Conservation (phyloP, 2,113 vertebrate species). For the Pedionomus torquatus region DNA sequence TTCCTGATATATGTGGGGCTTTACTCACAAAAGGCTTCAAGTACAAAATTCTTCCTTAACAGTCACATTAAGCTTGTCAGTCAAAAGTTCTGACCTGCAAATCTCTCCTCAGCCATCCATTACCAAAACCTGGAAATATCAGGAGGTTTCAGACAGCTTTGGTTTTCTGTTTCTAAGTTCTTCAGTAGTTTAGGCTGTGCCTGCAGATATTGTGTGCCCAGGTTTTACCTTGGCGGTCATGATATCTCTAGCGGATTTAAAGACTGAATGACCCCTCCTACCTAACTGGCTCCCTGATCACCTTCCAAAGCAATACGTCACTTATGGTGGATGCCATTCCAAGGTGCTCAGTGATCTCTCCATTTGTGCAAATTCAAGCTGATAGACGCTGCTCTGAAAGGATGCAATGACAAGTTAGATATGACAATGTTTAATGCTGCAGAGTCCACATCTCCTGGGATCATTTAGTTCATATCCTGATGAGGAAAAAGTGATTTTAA, state of each 20-base stretch:
- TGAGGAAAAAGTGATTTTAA: neutral
- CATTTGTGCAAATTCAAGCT: neutral
- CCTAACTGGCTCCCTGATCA: neutral
- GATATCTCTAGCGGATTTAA: neutral
- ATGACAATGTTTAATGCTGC: neutral
- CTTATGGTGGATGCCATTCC: neutral
- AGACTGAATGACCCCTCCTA: neutral
- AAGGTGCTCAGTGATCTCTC: neutral
- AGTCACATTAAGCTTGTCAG: neutral
- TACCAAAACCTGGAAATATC: neutral
- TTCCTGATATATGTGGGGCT: accelerated
- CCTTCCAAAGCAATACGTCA: neutral
- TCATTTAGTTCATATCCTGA: accelerated
- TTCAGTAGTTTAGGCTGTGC: neutral
- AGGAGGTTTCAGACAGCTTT: neutral
- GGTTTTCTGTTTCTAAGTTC: neutral
- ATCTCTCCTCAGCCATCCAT: neutral
- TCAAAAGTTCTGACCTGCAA: neutral
- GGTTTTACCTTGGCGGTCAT: neutral
- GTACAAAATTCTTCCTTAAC: neutral
- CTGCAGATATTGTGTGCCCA: neutral
- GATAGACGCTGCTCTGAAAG: neutral
- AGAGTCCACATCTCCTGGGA: neutral
- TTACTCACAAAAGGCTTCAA: neutral
- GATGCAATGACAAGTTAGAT: too few relatives aligned